A percentile compares a stretch with the other conserved stretches of the same genome.
Conservation (phyloP, 1,140 invertebrate genomes). For the Plectus sambesii region DNA sequence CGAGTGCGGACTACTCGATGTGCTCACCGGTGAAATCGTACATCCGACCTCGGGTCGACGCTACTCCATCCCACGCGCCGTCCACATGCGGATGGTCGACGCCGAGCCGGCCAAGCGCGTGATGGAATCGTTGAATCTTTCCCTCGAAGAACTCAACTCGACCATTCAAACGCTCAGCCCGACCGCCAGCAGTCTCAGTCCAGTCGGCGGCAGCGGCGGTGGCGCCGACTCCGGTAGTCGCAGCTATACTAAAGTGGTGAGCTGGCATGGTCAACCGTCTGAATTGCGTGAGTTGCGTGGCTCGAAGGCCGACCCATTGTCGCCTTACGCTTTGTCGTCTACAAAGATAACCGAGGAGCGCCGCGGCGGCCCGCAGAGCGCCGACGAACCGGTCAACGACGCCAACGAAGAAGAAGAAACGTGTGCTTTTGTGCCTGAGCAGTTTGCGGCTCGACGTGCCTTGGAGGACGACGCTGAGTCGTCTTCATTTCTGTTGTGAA, state of each 20-base stretch:
- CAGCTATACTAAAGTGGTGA: slow-evolving; percentile 30
- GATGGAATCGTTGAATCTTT: slow-evolving; percentile 30
- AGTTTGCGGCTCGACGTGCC: too few species aligned
- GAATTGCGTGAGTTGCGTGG: slow-evolving; percentile 29
- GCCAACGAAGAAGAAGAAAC: too few species aligned
- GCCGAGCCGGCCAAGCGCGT: slow-evolving; percentile 29
- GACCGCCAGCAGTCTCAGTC: background rate
- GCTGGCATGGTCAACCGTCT: slow-evolving; percentile 27
- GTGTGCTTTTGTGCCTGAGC: too few species aligned
- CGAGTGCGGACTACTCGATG: slow-evolving; percentile 42
- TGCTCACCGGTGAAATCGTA: slow-evolving; percentile 34
- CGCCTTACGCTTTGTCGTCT: slow-evolving; percentile 2
- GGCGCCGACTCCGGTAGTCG: background rate
- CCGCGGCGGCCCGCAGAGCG: too few species aligned
- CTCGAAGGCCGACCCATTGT: too few species aligned
- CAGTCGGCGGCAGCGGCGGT: background rate
- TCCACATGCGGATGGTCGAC: slow-evolving; percentile 41
- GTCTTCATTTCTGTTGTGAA: too few species aligned
- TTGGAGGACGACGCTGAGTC: too few species aligned
- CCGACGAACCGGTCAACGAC: too few species aligned
- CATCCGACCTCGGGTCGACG: slow-evolving; percentile 31
- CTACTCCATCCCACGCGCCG: slow-evolving; percentile 36
- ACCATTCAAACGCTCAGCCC: slow-evolving; percentile 14
- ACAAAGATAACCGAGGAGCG: too few species aligned
- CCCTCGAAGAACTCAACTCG: slow-evolving; percentile 26